Percentiles rank a stretch among this genome's conserved stretches.
These are phyloP conservation scores for Rotaria sp. DNA, from an alignment of 2,888 invertebrate species.

Conservation along the genomic window DNA sequence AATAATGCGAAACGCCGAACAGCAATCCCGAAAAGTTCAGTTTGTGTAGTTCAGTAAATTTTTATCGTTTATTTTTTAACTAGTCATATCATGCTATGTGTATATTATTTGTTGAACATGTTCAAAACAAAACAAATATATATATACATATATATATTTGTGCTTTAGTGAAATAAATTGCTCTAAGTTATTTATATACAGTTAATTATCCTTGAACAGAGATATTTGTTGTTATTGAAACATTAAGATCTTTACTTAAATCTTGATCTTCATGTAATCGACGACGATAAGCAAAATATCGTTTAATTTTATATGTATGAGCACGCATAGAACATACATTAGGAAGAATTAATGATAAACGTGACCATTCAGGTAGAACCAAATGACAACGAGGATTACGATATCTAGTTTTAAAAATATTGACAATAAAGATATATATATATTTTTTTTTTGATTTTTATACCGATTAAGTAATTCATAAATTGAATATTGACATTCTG, in stretches of 20 bases:
- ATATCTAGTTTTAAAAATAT: background rate
- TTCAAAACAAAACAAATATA: background rate
- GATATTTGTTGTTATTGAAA: background rate
- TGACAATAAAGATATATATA: background rate
- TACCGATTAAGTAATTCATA: constrained; percentile 15
- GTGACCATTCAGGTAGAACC: constrained; percentile 24
- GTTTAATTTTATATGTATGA: constrained; percentile 13
- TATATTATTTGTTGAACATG: background rate
- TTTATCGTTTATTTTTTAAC: background rate
- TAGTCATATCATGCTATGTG: background rate
- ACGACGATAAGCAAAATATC: constrained; percentile 28
- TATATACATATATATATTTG: background rate
- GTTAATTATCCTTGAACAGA: background rate
- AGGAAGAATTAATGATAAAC: background rate
- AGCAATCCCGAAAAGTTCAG: background rate
- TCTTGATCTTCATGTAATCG: background rate
- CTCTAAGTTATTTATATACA: no score
- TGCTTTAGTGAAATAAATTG: no score
- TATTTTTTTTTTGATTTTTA: background rate
- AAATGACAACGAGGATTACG: constrained; percentile 22
- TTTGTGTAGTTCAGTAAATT: background rate
- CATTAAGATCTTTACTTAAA: background rate
- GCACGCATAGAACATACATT: constrained; percentile 10
- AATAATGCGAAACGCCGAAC: background rate
- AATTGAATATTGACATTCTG: constrained; percentile 17